These are phyloP conservation scores for Apogon talboti DNA, from an alignment of 2,797 vertebrate species.

Conservation along the genomic window DNA sequence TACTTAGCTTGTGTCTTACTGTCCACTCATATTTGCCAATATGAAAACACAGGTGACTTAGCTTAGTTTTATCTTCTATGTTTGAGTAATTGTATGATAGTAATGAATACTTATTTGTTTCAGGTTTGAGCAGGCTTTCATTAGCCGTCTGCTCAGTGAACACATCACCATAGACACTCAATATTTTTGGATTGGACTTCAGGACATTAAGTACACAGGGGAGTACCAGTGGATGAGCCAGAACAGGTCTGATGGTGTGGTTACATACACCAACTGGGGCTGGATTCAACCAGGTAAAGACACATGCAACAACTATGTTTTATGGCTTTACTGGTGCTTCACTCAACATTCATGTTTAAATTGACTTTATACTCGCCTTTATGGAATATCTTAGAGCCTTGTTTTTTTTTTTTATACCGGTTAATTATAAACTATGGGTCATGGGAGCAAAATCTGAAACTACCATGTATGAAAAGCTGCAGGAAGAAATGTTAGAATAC, in stretches of 20 bases:
- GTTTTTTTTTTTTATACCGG: no score
- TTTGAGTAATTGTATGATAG: neutral
- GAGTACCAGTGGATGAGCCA: constrained; percentile 89
- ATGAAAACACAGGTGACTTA: no score
- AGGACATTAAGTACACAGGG: constrained; percentile 84
- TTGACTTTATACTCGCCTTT: no score
- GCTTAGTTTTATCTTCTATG: neutral
- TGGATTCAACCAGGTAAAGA: constrained; percentile 81
- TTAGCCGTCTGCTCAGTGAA: constrained; percentile 89
- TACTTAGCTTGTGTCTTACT: no score
- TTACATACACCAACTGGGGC: constrained; percentile 92
- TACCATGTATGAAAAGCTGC: no score
- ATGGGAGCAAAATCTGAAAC: no score
- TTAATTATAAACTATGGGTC: no score
- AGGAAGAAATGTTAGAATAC: no score
- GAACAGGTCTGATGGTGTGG: constrained; percentile 59
- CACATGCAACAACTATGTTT: neutral
- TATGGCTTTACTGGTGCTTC: neutral
- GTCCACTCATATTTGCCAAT: no score
- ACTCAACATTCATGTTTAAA: neutral
- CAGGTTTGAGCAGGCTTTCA: constrained; percentile 96
- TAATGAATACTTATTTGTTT: constrained; percentile 16
- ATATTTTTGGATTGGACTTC: constrained; percentile 93
- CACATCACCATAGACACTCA: constrained; percentile 76
- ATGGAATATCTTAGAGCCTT: no score